Base-by-base conservation (phyloP, 2,797 vertebrate species). In the Moxostoma hubbsi region DNA sequence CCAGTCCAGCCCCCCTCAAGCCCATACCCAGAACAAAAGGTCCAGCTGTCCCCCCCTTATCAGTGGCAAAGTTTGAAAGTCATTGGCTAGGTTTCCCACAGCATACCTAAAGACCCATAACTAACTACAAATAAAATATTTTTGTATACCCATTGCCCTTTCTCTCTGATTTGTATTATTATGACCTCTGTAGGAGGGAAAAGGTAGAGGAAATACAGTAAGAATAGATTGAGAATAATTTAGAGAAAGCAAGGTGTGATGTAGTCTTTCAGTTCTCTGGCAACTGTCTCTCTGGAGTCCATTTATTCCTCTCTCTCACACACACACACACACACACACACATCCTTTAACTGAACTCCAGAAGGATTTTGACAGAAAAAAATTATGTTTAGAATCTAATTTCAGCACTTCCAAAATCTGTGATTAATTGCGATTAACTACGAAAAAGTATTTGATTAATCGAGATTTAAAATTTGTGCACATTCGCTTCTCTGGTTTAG, bases 271-370 rank as follows among this genome's bases (percentile, higher is more conserved):
- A 68, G 55, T 13, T 66, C 45, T 75, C 53, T 77, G 65, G 46
- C 6, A 53, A 62, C 9, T 57, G 50, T 24, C 11, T 18, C 58
- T 46, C n/a, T 45, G 10, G 54, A 76, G 64, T 67, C 67, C 6
- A 59, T 77, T 77, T 77, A 65, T 77, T 77, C 13, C 16, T 77
- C n/a, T n/a, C n/a, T n/a, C n/a, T n/a, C n/a, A n/a, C n/a, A n/a
- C n/a, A n/a, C n/a, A n/a, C n/a, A n/a, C n/a, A n/a, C 55, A 12
- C 59, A 59, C 54, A 67, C 62, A 46, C 73, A 57, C 50, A 7
- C 18, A 24, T 73, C 62, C 71, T 73, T 73, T 16, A 10, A 24
- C 54, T 68, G 75, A 77, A n/a, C n/a, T n/a, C n/a, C n/a, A n/a
- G n/a, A n/a, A n/a, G n/a, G n/a, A n/a, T n/a, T 36, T 36, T 36